Evolutionary conservation across 1,140 invertebrate species (phyloP), one percentile per base, ranked within the genome.

Genomic region (Euura saliciscinereae): DNA sequence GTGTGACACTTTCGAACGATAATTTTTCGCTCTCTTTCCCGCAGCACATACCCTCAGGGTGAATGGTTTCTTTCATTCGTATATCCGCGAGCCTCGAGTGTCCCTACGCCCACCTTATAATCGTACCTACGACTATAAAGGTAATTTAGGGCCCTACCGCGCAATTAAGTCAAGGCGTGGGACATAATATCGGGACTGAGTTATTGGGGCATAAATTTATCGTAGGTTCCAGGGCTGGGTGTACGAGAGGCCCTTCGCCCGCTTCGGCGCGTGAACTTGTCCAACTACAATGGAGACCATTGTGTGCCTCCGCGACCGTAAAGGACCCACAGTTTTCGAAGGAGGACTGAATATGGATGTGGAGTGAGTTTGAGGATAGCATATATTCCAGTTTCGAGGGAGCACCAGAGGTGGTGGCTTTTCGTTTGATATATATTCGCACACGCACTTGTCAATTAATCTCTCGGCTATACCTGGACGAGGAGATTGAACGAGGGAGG

Each of bases 121-220:
- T 59, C 51, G 51, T 2, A 59, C 51, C 51, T 11, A 59, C 51
- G 13, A 8, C 51, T 59, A 59, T 59, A 59, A 59, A 59, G 51
- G 51, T 59, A 11, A 59, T 59, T 59, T 59, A 59, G 51, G 51
- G 51, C 51, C 51, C 13, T 59, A 59, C 51, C 51, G 51, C 51
- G 51, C 51, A 59, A 59, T 59, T 59, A 59, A 59, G 51, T 59
- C 51, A 59, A 59, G 51, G 51, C 51, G 51, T 59, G 51, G 51
- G 51, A 59, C 51, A 59, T 59, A 59, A 59, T 59, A 59, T 59
- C 51, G 51, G 51, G 51, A 8, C 51, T 59, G 51, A 59, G 51
- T 59, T 59, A 59, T 59, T 59, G 51, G 51, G 51, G 8, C 51
- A 59, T 59, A 59, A 59, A 59, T 59, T 59, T 59, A 59, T 59